Evolutionary conservation across 2,888 invertebrate genomes (phyloP).

Genomic region (Tethea ocularis): DNA sequence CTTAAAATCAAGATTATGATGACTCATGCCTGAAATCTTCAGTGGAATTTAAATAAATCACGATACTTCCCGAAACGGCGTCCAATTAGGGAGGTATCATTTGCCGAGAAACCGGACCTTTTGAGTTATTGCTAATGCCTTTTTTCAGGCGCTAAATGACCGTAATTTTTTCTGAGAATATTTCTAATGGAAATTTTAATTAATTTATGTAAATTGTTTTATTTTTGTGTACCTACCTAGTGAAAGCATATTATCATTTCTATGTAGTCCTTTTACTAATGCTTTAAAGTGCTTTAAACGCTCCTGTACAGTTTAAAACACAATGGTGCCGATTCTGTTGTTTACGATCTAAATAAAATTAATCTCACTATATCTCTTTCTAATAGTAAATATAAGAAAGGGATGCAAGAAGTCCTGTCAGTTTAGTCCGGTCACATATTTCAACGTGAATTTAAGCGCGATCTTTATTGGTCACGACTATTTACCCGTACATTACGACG

Average conservation of each 20-base stretch:
- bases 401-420: too few relatives aligned
- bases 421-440: too few relatives aligned
- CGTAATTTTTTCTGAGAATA: background rate
- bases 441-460: too few relatives aligned
- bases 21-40: conserved; percentile 15
- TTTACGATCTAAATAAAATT: too few relatives aligned
- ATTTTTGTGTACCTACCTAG: background rate
- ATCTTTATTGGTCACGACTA: too few relatives aligned
- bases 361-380: too few relatives aligned
- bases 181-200: background rate
- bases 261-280: too few relatives aligned
- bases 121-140: conserved; percentile 15
- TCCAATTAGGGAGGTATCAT: conserved; percentile 37
- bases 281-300: too few relatives aligned
- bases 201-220: background rate
- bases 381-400: too few relatives aligned
- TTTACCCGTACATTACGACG: too few relatives aligned
- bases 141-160: conserved; percentile 8
- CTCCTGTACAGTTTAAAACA: too few relatives aligned
- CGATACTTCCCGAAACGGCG: conserved; percentile 21
- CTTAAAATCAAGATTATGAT: background rate
- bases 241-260: background rate
- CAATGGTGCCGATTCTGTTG: too few relatives aligned
- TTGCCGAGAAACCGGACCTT: conserved; percentile 22
- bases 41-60: conserved; percentile 34